Conservation (phyloP, 1,140 invertebrate genomes). For the Saccostrea echinata region DNA sequence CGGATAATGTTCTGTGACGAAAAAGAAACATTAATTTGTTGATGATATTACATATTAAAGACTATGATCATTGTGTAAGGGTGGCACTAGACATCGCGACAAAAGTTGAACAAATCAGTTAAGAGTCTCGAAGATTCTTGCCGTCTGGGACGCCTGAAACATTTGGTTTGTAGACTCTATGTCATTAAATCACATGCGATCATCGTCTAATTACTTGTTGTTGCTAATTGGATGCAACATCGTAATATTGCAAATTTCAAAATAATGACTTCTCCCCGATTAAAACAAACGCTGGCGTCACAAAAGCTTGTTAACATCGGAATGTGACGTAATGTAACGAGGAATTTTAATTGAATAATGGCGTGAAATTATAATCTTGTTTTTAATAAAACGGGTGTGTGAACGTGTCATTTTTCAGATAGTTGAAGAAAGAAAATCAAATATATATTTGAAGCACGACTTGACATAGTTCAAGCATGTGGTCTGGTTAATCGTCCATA, state of each 20-base stretch:
- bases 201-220: slow-evolving; percentile 13
- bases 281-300: background rate
- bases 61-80: background rate
- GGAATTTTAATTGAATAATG: slow-evolving; percentile 16
- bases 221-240: slow-evolving; percentile 2
- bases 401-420: background rate
- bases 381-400: background rate
- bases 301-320: background rate
- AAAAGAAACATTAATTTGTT: background rate
- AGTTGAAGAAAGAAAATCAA: background rate
- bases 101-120: background rate
- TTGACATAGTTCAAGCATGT: background rate
- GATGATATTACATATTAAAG: background rate
- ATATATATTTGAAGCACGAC: background rate
- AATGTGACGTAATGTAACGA: background rate
- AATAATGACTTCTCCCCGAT: background rate
- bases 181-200: background rate
- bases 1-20: background rate
- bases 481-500: background rate
- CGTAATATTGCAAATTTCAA: background rate
- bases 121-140: background rate
- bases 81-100: background rate
- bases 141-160: background rate
- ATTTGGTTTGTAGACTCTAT: background rate
- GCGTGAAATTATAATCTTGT: background rate